These are phyloP conservation scores for Melieria omissa DNA, from an alignment of 2,888 invertebrate species.

Conservation along the genomic window DNA sequence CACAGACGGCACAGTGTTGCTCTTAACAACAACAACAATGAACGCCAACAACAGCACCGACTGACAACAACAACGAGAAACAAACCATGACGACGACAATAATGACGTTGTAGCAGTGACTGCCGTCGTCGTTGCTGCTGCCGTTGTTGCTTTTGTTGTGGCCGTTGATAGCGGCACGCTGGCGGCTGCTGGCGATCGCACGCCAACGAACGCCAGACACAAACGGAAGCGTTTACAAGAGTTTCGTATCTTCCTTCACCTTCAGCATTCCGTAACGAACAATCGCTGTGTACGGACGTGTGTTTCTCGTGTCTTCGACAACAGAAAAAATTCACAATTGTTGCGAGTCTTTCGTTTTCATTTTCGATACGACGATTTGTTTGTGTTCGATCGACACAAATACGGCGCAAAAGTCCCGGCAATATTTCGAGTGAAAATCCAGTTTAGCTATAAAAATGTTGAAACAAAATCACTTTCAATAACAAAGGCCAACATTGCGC, in stretches of 20 bases:
- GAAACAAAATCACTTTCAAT: no score
- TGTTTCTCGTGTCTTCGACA: conserved; percentile 32
- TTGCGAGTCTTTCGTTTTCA: conserved; percentile 4
- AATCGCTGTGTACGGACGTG: conserved; percentile 63
- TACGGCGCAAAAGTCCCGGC: no score
- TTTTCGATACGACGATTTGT: no score
- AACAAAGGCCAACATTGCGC: no score
- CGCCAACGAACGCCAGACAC: conserved; percentile 18
- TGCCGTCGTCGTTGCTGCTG: conserved; percentile 9
- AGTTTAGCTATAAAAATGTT: no score
- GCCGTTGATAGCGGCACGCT: conserved; percentile 5
- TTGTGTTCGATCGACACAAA: no score
- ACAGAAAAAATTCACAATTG: not conserved
- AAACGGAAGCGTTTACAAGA: conserved; percentile 14
- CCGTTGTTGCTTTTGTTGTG: conserved; percentile 21
- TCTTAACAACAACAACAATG: no score
- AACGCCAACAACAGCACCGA: no score
- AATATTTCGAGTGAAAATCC: no score
- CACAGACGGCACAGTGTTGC: no score
- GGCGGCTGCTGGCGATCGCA: conserved; percentile 5
- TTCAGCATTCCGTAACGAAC: conserved; percentile 62
- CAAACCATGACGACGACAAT: no score
- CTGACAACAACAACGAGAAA: no score
- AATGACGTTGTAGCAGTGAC: not conserved
- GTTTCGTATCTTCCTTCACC: conserved; percentile 25